These are phyloP conservation scores for Margarornis squamiger DNA, from an alignment of 2,797 vertebrate species.

Conservation along the genomic window DNA sequence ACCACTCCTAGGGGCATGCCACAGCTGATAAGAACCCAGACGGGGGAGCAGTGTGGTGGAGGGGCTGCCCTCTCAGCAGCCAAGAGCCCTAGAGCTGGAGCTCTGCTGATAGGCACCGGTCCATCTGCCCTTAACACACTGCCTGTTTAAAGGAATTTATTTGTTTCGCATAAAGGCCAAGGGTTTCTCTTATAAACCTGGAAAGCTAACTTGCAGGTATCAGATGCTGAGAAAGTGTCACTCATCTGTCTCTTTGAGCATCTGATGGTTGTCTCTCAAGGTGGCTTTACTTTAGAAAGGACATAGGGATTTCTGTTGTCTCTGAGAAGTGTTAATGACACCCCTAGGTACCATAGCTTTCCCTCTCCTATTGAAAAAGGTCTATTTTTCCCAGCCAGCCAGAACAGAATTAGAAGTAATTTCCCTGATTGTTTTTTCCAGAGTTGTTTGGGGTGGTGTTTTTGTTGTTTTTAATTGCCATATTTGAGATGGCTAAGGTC, in stretches of 20 bases:
- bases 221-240: not conserved
- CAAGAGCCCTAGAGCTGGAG: not conserved
- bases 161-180: rapidly evolving
- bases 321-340: not conserved
- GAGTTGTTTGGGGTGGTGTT: not conserved
- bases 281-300: not conserved
- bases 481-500: not conserved
- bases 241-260: not conserved
- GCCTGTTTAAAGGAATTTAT: rapidly evolving
- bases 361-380: not conserved
- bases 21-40: not conserved
- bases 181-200: not conserved
- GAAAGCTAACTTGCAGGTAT: not conserved
- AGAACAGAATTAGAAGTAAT: not conserved
- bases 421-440: not conserved
- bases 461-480: rapidly evolving
- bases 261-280: not conserved
- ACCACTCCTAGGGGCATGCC: not conserved
- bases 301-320: not conserved
- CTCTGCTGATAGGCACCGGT: not conserved
- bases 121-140: rapidly evolving
- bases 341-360: not conserved
- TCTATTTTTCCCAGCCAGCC: not conserved
- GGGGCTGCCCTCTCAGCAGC: rapidly evolving
- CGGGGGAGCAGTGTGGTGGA: rapidly evolving